A percentile compares a stretch with the other conserved stretches of the same genome.
phyloP scores from a whole-genome alignment of 2,888 invertebrate species.

The Zeuzera pyrina region DNA sequence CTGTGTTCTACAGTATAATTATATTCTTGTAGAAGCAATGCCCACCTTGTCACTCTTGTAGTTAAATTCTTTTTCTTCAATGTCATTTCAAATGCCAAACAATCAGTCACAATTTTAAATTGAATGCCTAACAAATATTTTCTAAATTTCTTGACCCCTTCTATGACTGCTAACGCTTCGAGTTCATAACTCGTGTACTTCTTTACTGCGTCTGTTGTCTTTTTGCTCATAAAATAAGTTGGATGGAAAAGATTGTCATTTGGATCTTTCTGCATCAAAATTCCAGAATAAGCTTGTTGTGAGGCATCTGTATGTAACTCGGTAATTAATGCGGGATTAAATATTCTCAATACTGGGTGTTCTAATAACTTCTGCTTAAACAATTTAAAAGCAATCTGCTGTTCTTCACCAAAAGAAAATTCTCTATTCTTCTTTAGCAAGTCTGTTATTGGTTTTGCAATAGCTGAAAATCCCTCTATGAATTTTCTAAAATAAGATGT shows the following conservation, averaged over 20 bases:
- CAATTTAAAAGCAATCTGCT: constrained; percentile 4
- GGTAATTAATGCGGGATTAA: constrained; percentile 7
- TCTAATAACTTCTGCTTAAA: constrained; percentile 8
- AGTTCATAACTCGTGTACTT: no score
- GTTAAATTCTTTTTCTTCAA: no score
- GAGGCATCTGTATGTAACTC: constrained; percentile 18
- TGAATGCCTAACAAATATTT: no score
- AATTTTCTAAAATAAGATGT: constrained; percentile 20
- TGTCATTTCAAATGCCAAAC: no score
- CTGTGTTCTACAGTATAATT: no score
- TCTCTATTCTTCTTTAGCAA: constrained; percentile 8
- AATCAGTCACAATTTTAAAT: no score
- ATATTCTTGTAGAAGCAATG: no score
- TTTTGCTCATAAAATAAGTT: not conserved
- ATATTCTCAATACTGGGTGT: constrained; percentile 13
- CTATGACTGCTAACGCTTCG: no score
- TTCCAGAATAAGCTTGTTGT: constrained; percentile 9
- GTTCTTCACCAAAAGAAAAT: constrained; percentile 7
- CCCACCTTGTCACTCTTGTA: no score
- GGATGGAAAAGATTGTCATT: not conserved
- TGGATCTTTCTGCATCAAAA: constrained; percentile 14
- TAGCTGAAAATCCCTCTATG: constrained; percentile 17
- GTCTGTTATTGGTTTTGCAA: constrained; percentile 18
- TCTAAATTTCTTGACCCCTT: no score
- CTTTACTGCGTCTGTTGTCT: not conserved